Evolutionary conservation across 2,888 invertebrate genomes (phyloP).

Genomic region (Nomada hirtipes): DNA sequence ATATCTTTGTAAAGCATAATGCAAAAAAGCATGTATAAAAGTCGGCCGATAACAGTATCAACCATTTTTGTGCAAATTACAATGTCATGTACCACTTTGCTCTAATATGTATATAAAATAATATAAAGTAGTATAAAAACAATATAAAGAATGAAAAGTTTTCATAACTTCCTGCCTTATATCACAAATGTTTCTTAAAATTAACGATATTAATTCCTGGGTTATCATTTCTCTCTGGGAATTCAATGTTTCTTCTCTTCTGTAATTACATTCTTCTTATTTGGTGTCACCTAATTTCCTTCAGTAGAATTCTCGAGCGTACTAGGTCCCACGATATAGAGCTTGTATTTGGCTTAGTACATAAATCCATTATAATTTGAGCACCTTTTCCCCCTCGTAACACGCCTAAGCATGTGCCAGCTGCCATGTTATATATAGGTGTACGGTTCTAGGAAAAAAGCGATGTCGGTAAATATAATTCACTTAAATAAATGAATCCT

Average conservation of each 20-base stretch:
- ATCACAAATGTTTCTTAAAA: conserved; percentile 10
- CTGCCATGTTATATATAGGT: conserved; percentile 94
- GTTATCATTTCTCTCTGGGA: not conserved
- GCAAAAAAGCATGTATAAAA: conserved; percentile 7
- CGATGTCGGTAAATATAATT: conserved; percentile 3
- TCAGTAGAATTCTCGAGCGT: conserved; percentile 74
- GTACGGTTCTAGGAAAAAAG: conserved; percentile 86
- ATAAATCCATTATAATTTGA: conserved; percentile 87
- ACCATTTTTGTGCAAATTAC: not conserved
- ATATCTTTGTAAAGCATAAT: not conserved
- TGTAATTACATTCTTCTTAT: conserved; percentile 18
- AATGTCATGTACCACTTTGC: not conserved
- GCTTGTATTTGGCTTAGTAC: conserved; percentile 85
- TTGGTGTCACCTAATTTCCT: conserved; percentile 75
- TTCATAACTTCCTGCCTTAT: conserved; percentile 1
- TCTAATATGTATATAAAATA: not conserved
- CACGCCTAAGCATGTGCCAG: conserved; percentile 92
- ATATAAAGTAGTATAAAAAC: conserved; percentile 23
- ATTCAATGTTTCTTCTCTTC: conserved; percentile 25
- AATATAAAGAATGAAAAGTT: conserved; percentile 6
- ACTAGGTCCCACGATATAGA: conserved; percentile 86
- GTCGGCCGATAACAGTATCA: not conserved
- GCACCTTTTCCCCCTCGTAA: conserved; percentile 84
- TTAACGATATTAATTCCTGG: not conserved
- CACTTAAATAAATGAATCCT: not conserved